Percentiles rank a stretch among this genome's conserved stretches.
Evolutionary conservation across 2,797 vertebrate genomes (phyloP).

Genomic region (Sebastes diaconus): DNA sequence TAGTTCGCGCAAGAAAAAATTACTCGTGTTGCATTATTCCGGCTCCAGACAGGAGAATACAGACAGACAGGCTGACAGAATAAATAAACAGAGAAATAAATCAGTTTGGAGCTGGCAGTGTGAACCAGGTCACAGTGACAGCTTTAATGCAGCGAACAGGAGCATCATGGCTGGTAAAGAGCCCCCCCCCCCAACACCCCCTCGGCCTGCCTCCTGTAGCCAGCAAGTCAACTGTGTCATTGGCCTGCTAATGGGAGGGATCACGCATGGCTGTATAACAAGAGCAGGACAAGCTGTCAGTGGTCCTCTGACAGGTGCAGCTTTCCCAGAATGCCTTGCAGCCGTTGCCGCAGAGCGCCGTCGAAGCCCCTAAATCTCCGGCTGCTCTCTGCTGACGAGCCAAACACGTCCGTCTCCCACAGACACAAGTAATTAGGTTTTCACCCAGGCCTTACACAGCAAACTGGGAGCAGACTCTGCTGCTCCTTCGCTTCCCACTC

Average conservation of each 20-base stretch:
- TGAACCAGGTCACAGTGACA: constrained; percentile 21
- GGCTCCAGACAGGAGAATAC: neutral
- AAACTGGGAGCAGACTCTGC: constrained; percentile 23
- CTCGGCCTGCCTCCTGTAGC: constrained; percentile 39
- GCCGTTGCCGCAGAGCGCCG: constrained; percentile 43
- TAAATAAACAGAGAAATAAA: neutral
- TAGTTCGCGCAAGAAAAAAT: neutral
- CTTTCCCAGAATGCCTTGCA: constrained; percentile 69
- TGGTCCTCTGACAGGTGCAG: constrained; percentile 68
- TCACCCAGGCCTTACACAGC: constrained; percentile 36
- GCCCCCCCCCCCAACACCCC: neutral
- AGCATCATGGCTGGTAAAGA: constrained; percentile 37
- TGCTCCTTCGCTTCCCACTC: constrained; percentile 3
- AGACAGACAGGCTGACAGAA: neutral
- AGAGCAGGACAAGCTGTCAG: constrained; percentile 72
- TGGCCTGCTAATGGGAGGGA: constrained; percentile 69
- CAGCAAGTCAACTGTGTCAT: constrained; percentile 69
- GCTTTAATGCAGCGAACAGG: constrained; percentile 32
- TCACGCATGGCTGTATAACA: constrained; percentile 70
- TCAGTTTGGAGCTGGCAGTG: neutral
- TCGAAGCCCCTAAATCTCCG: constrained; percentile 54
- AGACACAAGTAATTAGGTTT: constrained; percentile 71
- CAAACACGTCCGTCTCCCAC: constrained; percentile 64
- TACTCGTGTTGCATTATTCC: neutral
- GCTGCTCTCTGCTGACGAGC: constrained; percentile 62